These are phyloP conservation scores for Heliconius congener DNA, from an alignment of 1,140 invertebrate genomes.

Conservation along the genomic window DNA sequence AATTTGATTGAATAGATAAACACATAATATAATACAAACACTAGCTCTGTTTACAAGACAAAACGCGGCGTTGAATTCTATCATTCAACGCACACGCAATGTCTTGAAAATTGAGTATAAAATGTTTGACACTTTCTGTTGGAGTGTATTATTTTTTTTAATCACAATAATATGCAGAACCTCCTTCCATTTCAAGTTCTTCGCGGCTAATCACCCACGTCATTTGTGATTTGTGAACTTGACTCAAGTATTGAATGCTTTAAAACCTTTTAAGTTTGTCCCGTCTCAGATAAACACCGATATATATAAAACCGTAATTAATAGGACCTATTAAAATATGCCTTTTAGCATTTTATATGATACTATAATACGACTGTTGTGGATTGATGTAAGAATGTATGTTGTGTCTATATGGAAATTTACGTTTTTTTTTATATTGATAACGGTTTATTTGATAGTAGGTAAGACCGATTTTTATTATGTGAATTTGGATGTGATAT, in stretches of 20 bases:
- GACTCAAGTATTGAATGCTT: slow-evolving; percentile 67
- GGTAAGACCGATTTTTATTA: too few relatives aligned
- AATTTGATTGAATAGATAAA: too few relatives aligned
- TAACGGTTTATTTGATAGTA: too few relatives aligned
- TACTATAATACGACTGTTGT: slow-evolving; percentile 30
- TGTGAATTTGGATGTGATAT: too few relatives aligned
- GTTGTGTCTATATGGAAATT: background rate
- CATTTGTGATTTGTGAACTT: slow-evolving; percentile 65
- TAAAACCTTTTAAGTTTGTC: slow-evolving; percentile 73
- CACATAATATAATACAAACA: too few relatives aligned
- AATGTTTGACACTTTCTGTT: too few relatives aligned
- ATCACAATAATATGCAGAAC: slow-evolving; percentile 21
- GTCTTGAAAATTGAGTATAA: too few relatives aligned
- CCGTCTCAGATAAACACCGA: slow-evolving; percentile 49
- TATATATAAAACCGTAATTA: slow-evolving; percentile 70
- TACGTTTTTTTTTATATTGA: background rate
- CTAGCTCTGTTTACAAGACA: too few relatives aligned
- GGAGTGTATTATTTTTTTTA: too few relatives aligned
- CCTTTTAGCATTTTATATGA: slow-evolving; percentile 35
- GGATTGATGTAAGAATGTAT: slow-evolving; percentile 13
- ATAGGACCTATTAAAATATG: slow-evolving; percentile 56
- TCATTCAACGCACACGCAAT: too few relatives aligned
- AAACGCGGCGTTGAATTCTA: too few relatives aligned
- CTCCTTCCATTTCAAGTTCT: background rate
- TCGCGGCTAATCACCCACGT: slow-evolving; percentile 31